Percentiles rank a stretch among this genome's conserved stretches.
Conservation (phyloP, 2,888 invertebrate species). For the Leuctra nigra region DNA sequence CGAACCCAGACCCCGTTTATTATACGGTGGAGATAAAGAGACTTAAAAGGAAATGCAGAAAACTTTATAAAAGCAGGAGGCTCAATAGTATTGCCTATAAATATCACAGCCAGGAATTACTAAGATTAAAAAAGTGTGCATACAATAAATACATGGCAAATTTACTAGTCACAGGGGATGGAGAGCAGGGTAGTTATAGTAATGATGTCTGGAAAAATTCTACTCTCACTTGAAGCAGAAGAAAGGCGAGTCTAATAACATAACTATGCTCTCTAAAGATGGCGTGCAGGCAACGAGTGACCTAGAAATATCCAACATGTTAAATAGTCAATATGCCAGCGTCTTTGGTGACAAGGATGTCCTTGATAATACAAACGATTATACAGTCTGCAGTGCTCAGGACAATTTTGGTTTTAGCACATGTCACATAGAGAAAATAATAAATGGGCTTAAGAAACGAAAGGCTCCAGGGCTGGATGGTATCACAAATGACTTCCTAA, state of each 20-base stretch:
- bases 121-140: not conserved
- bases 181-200: not conserved
- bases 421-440: too few species aligned
- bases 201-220: not conserved
- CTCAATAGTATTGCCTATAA: constrained; percentile 1
- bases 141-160: constrained; percentile 2
- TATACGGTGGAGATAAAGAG: constrained; percentile 5
- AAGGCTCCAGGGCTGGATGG: too few species aligned
- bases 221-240: not conserved
- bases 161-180: constrained; percentile 5
- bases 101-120: not conserved
- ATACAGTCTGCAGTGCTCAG: too few species aligned
- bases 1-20: not conserved
- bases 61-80: constrained; percentile 1
- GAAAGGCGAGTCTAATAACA: constrained; percentile 4
- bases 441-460: too few species aligned
- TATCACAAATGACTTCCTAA: too few species aligned
- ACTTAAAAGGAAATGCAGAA: not conserved
- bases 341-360: too few species aligned
- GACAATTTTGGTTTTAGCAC: too few species aligned
- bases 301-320: constrained; percentile 2
- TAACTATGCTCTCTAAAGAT: not conserved
- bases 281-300: not conserved
- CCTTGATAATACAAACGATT: too few species aligned
- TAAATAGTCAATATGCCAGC: constrained; percentile 2